These are phyloP conservation scores for Forbesichthys agassizii DNA, from an alignment of 2,113 vertebrate species.

Conservation along the genomic window DNA sequence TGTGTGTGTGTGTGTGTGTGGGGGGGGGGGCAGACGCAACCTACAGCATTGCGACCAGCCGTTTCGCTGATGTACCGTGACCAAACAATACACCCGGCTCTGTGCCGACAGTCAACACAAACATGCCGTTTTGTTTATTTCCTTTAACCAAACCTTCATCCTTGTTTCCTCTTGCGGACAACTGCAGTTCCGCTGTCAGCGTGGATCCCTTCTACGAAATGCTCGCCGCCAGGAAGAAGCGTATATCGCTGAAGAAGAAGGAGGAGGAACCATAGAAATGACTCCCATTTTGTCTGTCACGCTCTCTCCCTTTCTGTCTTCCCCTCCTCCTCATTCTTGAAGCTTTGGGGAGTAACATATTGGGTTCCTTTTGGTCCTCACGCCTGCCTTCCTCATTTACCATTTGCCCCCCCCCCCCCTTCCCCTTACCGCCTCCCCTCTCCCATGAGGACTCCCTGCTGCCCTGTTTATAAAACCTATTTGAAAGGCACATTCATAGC, in stretches of 20 bases:
- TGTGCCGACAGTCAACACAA: not conserved
- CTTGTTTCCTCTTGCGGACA: slow-evolving; percentile 31
- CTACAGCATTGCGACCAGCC: not conserved
- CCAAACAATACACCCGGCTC: too few species aligned
- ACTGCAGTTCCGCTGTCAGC: slow-evolving; percentile 86
- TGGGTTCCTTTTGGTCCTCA: slow-evolving; percentile 5
- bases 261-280: slow-evolving; percentile 80
- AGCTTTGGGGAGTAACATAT: slow-evolving; percentile 13
- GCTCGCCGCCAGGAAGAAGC: slow-evolving; percentile 92
- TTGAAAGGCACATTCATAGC: slow-evolving; percentile 31
- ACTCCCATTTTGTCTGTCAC: not conserved
- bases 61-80: not conserved
- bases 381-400: slow-evolving; percentile 25
- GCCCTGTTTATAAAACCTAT: slow-evolving; percentile 37
- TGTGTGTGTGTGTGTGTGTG: too few species aligned
- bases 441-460: slow-evolving; percentile 23
- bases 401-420: slow-evolving; percentile 3
- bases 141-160: slow-evolving; percentile 2
- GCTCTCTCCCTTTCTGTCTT: slow-evolving; percentile 27
- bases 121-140: not conserved
- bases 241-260: slow-evolving; percentile 93
- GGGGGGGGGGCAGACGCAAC: not conserved
- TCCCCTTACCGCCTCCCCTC: slow-evolving; percentile 17
- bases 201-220: slow-evolving; percentile 95
- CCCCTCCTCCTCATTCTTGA: slow-evolving; percentile 13